Base-by-base conservation (phyloP, 1,140 invertebrate species). In the Papilio glaucus region DNA sequence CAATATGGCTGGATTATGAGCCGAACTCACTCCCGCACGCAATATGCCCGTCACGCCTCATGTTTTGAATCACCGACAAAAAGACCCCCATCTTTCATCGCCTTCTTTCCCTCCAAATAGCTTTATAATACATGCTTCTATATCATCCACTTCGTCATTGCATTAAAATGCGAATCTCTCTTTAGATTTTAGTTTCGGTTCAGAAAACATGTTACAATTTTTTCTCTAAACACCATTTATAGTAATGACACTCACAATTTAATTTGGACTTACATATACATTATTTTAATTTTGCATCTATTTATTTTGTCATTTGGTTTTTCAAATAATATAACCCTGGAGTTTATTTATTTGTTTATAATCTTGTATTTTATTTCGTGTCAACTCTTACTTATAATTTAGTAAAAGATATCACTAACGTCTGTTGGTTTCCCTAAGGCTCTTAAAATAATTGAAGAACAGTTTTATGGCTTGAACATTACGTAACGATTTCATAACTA, bases 1-100 rank as follows among this genome's bases (percentile, higher is more conserved):
- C 82, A 78, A 84, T 87, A 84, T 77, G 73, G 71, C 76, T 71
- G 82, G 85, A 87, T 88, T 84, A 87, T 79, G 57, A 75, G 60
- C 76, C 77, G 62, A 79, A 82, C 78, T 78, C 77, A 78, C 77
- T 80, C 75, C 70, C 80, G 74, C 77, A 85, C 84, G 79, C 74
- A 61, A 72, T 68, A 89, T 85, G 84, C 85, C 60, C 45, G 79
- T 85, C 88, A 88, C 85, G 88, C 78, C 63, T 83, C 75, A 69
- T 70, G 77, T 80, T 79, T 80, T 74, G 71, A 82, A 71, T 81
- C 76, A 60, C 74, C 77, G 73, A 83, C 81, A 85, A 84, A 84
- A 86, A 79, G 78, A 72, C 62, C 75, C 29, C 76, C 81, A 82
- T 85, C 73, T 81, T 84, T 87, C 78, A 80, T 84, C 78, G 71